Conservation (phyloP, 2,113 vertebrate species). For the Nanorana parkeri region DNA sequence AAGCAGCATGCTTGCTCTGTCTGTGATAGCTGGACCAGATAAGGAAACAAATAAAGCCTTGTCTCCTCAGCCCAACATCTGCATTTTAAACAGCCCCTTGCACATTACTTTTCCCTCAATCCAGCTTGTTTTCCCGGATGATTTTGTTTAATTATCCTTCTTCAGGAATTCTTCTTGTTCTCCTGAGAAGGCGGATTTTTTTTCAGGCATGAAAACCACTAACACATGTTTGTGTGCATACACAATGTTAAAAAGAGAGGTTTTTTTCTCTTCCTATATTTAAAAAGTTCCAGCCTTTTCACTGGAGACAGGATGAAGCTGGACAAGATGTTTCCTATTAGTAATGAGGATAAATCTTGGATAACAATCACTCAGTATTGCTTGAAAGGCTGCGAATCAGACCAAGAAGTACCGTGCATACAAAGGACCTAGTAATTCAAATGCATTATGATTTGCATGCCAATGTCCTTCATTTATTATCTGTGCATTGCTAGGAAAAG, state of each 20-base stretch:
- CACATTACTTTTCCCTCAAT: slow-evolving; percentile 12
- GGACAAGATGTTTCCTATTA: slow-evolving; percentile 58
- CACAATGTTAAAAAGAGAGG: slow-evolving; percentile 34
- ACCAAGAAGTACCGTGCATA: slow-evolving; percentile 30
- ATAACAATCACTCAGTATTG: slow-evolving; percentile 50
- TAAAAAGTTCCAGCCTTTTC: slow-evolving; percentile 49
- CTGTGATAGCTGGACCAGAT: slow-evolving; percentile 19
- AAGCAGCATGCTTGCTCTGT: neutral
- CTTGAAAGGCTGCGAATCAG: slow-evolving; percentile 41
- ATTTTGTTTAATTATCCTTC: slow-evolving; percentile 52
- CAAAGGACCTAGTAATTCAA: slow-evolving; percentile 48
- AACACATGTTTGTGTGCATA: slow-evolving; percentile 57
- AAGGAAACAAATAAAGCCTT: slow-evolving; percentile 32
- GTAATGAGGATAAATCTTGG: slow-evolving; percentile 53
- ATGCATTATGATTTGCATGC: slow-evolving; percentile 46
- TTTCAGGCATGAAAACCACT: slow-evolving; percentile 47
- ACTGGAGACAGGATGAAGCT: slow-evolving; percentile 51
- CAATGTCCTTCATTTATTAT: slow-evolving; percentile 29
- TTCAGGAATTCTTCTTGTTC: slow-evolving; percentile 41
- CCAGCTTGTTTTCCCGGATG: slow-evolving; percentile 42
- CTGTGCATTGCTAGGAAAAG: neutral
- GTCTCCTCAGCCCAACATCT: slow-evolving; percentile 44
- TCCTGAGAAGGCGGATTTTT: slow-evolving; percentile 28
- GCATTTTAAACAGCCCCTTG: slow-evolving; percentile 30
- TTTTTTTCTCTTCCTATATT: slow-evolving; percentile 25